Conservation (phyloP, 2,888 invertebrate genomes). For the Miltochrista miniata region DNA sequence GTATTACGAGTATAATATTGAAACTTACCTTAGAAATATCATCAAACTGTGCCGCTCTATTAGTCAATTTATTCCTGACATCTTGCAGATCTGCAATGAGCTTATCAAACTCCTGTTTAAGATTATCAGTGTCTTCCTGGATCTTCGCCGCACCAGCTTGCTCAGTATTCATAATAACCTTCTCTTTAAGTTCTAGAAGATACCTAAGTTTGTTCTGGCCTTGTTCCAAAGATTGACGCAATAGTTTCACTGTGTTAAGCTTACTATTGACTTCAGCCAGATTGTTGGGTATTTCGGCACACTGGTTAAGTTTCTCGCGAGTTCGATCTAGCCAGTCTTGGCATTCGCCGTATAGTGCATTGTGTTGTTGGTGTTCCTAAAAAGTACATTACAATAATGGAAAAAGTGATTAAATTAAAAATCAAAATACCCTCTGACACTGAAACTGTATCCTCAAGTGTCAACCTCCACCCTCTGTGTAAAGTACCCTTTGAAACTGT, state of each 20-base stretch:
- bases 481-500: no score
- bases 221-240: constrained; percentile 95
- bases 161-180: constrained; percentile 96
- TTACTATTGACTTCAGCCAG: constrained; percentile 93
- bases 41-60: constrained; percentile 90
- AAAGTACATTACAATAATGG: background rate
- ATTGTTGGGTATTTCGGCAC: constrained; percentile 91
- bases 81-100: constrained; percentile 92
- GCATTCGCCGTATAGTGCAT: constrained; percentile 95
- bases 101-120: constrained; percentile 96
- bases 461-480: no score
- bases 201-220: constrained; percentile 86
- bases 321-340: constrained; percentile 96
- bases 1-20: background rate
- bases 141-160: constrained; percentile 94
- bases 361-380: constrained; percentile 96
- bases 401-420: no score
- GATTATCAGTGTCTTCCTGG: constrained; percentile 94
- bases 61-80: constrained; percentile 88
- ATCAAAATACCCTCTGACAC: constrained; percentile 1
- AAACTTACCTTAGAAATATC: constrained; percentile 89
- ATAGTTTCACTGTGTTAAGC: constrained; percentile 92
- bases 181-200: constrained; percentile 94
- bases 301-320: constrained; percentile 92
- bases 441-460: no score